These are phyloP conservation scores for Lochmaea crataegi DNA, from an alignment of 2,888 invertebrate species.

Conservation along the genomic window DNA sequence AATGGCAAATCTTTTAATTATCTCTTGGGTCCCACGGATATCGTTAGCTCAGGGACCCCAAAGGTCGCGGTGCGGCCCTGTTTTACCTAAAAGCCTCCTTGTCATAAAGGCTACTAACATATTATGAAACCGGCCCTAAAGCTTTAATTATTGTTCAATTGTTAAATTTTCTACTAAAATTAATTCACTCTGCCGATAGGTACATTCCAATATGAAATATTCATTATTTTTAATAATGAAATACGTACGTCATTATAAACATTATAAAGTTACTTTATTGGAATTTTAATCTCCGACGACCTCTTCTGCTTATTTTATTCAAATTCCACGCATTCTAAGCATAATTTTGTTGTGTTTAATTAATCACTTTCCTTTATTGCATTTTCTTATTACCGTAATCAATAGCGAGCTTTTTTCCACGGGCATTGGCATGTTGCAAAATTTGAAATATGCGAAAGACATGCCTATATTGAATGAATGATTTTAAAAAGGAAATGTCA, in stretches of 20 bases:
- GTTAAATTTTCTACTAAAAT: too few relatives aligned
- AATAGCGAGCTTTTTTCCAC: conserved; percentile 1
- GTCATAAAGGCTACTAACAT: too few relatives aligned
- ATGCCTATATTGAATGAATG: background rate
- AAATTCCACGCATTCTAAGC: conserved; percentile 9
- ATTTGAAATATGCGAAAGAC: conserved; percentile 11
- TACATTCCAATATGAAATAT: too few relatives aligned
- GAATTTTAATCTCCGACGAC: background rate
- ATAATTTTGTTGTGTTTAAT: conserved; percentile 19
- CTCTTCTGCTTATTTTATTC: conserved; percentile 11
- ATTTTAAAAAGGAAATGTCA: conserved; percentile 15
- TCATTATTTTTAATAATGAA: background rate
- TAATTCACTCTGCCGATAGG: too few relatives aligned
- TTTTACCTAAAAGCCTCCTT: too few relatives aligned
- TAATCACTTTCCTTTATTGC: conserved; percentile 19
- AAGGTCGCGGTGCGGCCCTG: too few relatives aligned
- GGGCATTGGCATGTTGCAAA: conserved; percentile 3
- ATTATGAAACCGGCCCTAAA: too few relatives aligned
- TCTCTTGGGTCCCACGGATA: too few relatives aligned
- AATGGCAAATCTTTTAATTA: too few relatives aligned
- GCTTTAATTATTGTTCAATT: too few relatives aligned
- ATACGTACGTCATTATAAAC: background rate
- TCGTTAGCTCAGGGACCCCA: too few relatives aligned
- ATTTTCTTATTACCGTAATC: conserved; percentile 18
- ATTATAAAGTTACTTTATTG: background rate